Percentiles rank a stretch among this genome's conserved stretches.
Evolutionary conservation across 2,113 vertebrate genomes (phyloP).

Genomic region (Oxyruncus cristatus): DNA sequence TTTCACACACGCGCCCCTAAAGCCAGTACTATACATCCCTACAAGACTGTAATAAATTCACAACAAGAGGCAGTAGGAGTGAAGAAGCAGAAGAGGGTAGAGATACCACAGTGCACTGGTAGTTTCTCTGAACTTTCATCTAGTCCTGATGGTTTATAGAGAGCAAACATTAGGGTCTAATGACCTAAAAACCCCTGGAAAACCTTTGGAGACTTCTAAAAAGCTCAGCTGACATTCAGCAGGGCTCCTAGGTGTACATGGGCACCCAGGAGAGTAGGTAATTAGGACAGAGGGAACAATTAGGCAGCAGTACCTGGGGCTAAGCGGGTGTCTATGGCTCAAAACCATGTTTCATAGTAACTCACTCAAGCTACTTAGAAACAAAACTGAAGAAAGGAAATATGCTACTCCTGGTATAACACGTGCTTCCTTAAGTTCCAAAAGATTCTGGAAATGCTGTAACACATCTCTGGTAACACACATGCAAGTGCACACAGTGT

Average conservation of each 20-base stretch:
- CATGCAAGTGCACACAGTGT: neutral
- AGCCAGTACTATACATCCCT: neutral
- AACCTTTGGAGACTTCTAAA: neutral
- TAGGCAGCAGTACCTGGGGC: neutral
- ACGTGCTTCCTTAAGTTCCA: neutral
- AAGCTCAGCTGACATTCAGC: neutral
- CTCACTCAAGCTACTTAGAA: neutral
- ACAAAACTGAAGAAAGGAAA: neutral
- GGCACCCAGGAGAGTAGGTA: neutral
- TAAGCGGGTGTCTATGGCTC: neutral
- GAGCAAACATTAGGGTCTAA: neutral
- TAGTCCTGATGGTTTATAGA: neutral
- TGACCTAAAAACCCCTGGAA: neutral
- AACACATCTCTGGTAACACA: neutral
- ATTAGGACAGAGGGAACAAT: neutral
- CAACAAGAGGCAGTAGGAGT: neutral
- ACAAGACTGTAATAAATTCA: neutral
- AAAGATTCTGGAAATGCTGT: neutral
- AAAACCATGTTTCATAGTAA: neutral
- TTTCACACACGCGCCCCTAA: accelerated
- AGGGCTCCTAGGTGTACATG: neutral
- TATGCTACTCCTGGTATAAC: neutral
- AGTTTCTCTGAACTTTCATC: neutral
- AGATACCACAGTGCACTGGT: neutral
- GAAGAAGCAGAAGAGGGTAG: neutral